These are phyloP conservation scores for Gasteruption jaculator DNA, from an alignment of 2,888 invertebrate genomes.

Conservation along the genomic window DNA sequence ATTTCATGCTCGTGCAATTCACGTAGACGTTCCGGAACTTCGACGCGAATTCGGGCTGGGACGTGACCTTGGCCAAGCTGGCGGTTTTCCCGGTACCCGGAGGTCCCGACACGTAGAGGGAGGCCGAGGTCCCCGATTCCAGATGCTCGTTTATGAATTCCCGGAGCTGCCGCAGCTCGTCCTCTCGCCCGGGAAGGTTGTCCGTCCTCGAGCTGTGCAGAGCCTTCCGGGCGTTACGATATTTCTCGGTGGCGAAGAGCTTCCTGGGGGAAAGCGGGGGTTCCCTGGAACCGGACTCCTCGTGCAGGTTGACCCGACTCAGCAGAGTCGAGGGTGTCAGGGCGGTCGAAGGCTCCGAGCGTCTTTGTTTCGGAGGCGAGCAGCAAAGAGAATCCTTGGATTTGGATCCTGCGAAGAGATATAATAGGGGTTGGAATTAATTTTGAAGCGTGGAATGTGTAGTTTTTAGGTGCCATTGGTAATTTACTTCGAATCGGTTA, in stretches of 20 bases:
- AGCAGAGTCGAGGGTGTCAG: constrained; percentile 39
- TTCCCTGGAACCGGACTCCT: constrained; percentile 19
- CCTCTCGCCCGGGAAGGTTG: constrained; percentile 71
- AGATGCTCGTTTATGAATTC: constrained; percentile 68
- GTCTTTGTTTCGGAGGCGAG: too few species aligned
- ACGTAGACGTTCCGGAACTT: constrained; percentile 65
- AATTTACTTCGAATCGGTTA: too few species aligned
- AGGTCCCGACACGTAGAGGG: constrained; percentile 91
- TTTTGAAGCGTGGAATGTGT: too few species aligned
- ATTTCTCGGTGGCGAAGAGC: constrained; percentile 35
- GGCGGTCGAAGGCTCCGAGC: constrained; percentile 31
- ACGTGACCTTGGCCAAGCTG: constrained; percentile 70
- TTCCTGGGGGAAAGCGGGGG: constrained; percentile 32
- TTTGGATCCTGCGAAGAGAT: too few species aligned
- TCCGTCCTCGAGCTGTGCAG: constrained; percentile 55
- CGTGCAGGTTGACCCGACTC: constrained; percentile 33
- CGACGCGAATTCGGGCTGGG: constrained; percentile 60
- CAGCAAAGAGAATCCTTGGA: too few species aligned
- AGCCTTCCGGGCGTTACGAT: constrained; percentile 51
- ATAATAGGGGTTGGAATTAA: too few species aligned
- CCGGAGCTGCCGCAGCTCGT: constrained; percentile 66
- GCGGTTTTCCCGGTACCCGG: constrained; percentile 98
- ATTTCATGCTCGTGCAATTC: constrained; percentile 87
- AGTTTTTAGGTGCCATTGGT: too few species aligned
- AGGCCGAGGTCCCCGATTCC: constrained; percentile 64